phyloP scores from a whole-genome alignment of 1,140 invertebrate genomes.

The Sarcophaga bullata region DNA sequence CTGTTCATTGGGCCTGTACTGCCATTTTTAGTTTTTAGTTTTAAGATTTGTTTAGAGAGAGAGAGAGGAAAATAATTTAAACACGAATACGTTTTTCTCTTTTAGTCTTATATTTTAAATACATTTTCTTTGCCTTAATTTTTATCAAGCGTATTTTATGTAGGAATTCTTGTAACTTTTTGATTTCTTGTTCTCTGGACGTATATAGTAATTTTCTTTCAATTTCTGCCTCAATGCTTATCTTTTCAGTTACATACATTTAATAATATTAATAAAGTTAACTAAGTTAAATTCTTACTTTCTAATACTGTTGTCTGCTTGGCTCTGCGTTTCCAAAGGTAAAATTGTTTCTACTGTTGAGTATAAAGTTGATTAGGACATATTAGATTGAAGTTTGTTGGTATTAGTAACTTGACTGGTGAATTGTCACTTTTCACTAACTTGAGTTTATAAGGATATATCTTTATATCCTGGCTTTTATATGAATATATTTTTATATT shows the following conservation, averaged over 20 bases:
- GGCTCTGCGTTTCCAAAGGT: too few species aligned
- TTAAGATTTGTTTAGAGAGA: background rate
- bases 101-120: slow-evolving; percentile 6
- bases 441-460: too few species aligned
- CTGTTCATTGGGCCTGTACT: background rate
- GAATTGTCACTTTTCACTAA: too few species aligned
- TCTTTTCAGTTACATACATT: background rate
- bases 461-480: too few species aligned
- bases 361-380: too few species aligned
- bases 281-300: background rate
- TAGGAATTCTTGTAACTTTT: background rate
- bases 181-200: background rate
- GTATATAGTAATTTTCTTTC: slow-evolving; percentile 20
- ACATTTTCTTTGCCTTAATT: background rate
- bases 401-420: too few species aligned
- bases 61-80: background rate
- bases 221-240: background rate
- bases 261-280: background rate
- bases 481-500: too few species aligned
- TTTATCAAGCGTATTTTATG: background rate
- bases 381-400: too few species aligned
- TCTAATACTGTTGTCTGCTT: too few species aligned
- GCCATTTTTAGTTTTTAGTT: background rate
- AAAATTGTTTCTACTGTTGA: too few species aligned
- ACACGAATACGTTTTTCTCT: background rate